A percentile compares a stretch with the other conserved stretches of the same genome.
Evolutionary conservation across 2,113 vertebrate species (phyloP).

Genomic region (Lepus timidus): DNA sequence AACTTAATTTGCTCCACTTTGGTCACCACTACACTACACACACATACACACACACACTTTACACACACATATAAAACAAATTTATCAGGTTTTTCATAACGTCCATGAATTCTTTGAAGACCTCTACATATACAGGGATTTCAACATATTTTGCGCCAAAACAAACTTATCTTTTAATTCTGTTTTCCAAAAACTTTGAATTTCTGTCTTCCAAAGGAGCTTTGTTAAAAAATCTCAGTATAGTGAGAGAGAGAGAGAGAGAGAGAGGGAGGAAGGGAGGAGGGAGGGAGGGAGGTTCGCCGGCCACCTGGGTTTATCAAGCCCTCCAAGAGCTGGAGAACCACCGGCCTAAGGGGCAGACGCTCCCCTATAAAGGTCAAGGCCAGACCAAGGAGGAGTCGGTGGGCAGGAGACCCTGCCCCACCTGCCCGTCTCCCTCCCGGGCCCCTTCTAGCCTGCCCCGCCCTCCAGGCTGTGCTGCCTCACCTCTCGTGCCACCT

Average conservation of each 20-base stretch:
- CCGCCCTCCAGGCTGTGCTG: background rate
- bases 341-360: accelerated
- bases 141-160: too few species aligned
- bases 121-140: too few species aligned
- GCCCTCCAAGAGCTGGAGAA: background rate
- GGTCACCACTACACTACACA: background rate
- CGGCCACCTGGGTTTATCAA: background rate
- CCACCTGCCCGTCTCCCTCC: background rate
- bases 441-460: background rate
- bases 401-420: background rate
- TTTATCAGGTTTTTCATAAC: too few species aligned
- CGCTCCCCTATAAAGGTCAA: accelerated
- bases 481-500: accelerated
- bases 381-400: background rate
- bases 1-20: background rate
- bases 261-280: background rate
- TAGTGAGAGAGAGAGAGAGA: background rate
- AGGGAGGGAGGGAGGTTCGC: background rate
- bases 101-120: too few species aligned
- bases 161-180: too few species aligned
- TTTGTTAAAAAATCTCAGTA: background rate
- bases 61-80: too few species aligned
- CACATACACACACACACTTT: too few species aligned
- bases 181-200: too few species aligned
- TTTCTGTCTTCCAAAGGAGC: too few species aligned